Base-by-base conservation (phyloP, 2,888 invertebrate species). In the Nipponacmea schrenckii region DNA sequence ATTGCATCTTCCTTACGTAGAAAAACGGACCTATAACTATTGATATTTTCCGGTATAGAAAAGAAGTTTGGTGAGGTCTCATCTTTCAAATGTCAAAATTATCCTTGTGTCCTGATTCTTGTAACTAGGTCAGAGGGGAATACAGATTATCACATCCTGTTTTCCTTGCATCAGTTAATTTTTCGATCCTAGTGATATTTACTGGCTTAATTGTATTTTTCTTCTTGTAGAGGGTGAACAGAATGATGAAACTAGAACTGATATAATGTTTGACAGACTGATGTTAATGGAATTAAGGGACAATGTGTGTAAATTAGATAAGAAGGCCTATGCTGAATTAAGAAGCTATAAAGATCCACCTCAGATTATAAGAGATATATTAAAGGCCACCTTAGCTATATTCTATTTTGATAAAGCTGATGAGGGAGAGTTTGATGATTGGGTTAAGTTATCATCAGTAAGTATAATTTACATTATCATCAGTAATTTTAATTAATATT, bases 181-280 rank as follows among this genome's bases (percentile, higher is more conserved):
- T n/a, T n/a, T n/a, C n/a, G n/a, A n/a, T n/a, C n/a, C n/a, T n/a
- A n/a, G n/a, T n/a, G n/a, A n/a, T n/a, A 31, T 31, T 31, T 4
- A 31, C 31, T 31, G 2, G 4, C 31, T 4, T 31, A 31, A 31
- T 15, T 24, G n/a, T 50, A 15, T 12, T 20, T 56, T 10, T 56
- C 14, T 0, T 56, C n/a, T 72, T 70, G 31, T 80, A 86, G 87
- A 88, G 80, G 85, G 83, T 26, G 87, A 87, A 72, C 79, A 81
- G 56, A 79, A 84, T 74, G 83, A 85, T 56, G 84, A 85, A 26
- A 79, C 81, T 8, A 78, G 86, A 62, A 84, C 86, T 74, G 87
- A 87, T 73, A 84, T 87, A 66, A 86, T 89, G 84, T 89, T 88
- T 80, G 89, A 88, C 72, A 83, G 87, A 12, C 78, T 89, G 44